A percentile compares a stretch with the other conserved stretches of the same genome.
phyloP scores from a whole-genome alignment of 2,888 invertebrate species.

The Sphaerophoria taeniata region DNA sequence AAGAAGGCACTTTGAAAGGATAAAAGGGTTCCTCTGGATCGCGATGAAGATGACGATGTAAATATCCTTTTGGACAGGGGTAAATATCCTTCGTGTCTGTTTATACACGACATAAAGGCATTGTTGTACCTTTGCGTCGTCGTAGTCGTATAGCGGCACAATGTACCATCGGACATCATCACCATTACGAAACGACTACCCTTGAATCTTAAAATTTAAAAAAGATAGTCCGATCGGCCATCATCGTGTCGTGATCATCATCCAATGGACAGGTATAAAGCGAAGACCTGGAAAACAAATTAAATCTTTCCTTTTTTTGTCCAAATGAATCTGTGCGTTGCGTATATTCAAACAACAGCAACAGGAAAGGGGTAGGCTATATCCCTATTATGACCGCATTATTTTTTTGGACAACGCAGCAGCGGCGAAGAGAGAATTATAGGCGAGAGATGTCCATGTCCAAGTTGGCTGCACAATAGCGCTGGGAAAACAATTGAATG shows the following conservation, averaged over 20 bases:
- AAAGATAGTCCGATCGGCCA: constrained; percentile 58
- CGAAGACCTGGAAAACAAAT: constrained; percentile 70
- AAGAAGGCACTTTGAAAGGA: constrained; percentile 66
- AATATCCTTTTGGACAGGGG: constrained; percentile 72
- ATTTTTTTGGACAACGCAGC: constrained; percentile 76
- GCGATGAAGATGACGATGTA: constrained; percentile 29
- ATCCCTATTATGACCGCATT: constrained; percentile 76
- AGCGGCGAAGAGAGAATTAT: constrained; percentile 27
- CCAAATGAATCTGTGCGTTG: constrained; percentile 45
- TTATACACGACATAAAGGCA: neutral
- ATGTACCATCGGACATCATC: constrained; percentile 71
- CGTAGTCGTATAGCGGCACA: neutral
- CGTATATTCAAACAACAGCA: constrained; percentile 49
- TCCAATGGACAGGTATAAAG: constrained; percentile 48
- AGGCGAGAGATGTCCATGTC: constrained; percentile 80
- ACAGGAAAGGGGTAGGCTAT: constrained; percentile 63
- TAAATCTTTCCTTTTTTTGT: constrained; percentile 54
- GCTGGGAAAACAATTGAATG: constrained; percentile 75
- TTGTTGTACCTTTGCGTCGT: constrained; percentile 31
- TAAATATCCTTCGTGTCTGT: constrained; percentile 56
- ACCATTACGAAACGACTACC: constrained; percentile 27
- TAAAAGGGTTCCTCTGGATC: constrained; percentile 57
- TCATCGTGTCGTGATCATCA: constrained; percentile 44
- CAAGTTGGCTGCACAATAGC: constrained; percentile 81
- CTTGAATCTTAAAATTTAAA: neutral